Evolutionary conservation across 2,797 vertebrate genomes (phyloP), one percentile per base, ranked within the genome.

Genomic region (Chromobotia macracanthus): DNA sequence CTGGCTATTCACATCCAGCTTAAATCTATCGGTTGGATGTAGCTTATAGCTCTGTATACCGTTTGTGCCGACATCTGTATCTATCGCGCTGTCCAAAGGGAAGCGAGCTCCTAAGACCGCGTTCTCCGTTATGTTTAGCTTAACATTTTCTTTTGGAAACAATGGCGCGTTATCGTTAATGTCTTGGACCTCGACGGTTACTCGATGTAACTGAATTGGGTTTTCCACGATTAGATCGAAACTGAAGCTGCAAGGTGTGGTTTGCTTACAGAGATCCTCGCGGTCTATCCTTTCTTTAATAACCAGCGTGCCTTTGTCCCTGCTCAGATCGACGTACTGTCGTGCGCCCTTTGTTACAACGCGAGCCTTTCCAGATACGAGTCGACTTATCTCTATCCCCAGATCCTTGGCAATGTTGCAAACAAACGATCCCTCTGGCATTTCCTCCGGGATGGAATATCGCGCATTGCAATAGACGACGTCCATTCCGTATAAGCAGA

Each of bases 151-250:
- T 15, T 87, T 88, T 0, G 85, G 83, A 53, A 93, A 92, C 0
- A 53, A 31, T 0, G 92, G 91, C 0, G 84, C 84, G 65, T 93
- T 90, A 13, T 93, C 92, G 21, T 93, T 93, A 4, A 93, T 85
- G 46, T 93, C 92, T 3, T 72, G 25, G 0, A 92, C 85, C 76
- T 93, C 91, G 23, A 92, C 88, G 1, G 84, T 90, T 0, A 93
- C 85, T 0, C 88, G 85, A 80, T 92, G 87, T 65, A 93, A 85
- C 76, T 91, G 85, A 21, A 93, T 91, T 0, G 92, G 92, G n/a
- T 91, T 91, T 86, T 93, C 91, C 68, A 92, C 82, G 82, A 92
- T 90, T 0, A 92, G 66, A 75, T 93, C 90, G 66, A 92, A 92
- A 76, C 83, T 91, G 66, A 92, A 91, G 82, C 90, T 91, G 48